Base-by-base conservation (phyloP, 2,888 invertebrate species). In the Heliconius cydno region DNA sequence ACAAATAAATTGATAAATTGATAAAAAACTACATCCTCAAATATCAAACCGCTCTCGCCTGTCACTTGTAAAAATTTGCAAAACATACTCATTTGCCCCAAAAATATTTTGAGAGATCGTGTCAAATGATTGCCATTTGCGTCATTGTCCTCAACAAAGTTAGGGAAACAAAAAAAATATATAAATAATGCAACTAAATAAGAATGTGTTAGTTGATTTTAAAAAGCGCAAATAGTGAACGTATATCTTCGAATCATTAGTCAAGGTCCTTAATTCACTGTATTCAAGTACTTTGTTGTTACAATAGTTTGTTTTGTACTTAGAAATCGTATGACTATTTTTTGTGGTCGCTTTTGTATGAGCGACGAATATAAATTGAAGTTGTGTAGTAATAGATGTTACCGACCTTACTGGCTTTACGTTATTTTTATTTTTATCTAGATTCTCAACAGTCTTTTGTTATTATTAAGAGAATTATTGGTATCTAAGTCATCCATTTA, bases 61-160 rank as follows among this genome's bases (percentile, higher is more conserved):
- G n/a, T 34, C 34, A 25, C 34, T 73, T 73, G n/a, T n/a, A n/a
- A 34, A 9, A n/a, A 34, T 78, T 78, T 10, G 46, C 82, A 79
- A 74, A 84, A 86, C 84, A 86, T 87, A 87, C 87, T 86, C 87
- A 90, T 90, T 90, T 87, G 81, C 85, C 85, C 87, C 86, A 84
- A 88, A 88, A 92, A 91, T 92, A 91, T 92, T 91, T 88, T 90
- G 90, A 91, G 88, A 91, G 92, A 92, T 92, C 89, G 87, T 90
- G 91, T 91, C 92, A 91, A 91, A 90, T 90, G 92, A 92, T 91
- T 88, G 70, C 87, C 89, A 91, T 91, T 91, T 88, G 86, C 86
- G 86, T 87, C 86, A 89, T 91, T 89, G 88, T 89, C 22, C 75
- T 28, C 65, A 25, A 74, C 63, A 65, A 75, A 65, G 28, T 28